Evolutionary conservation across 1,140 invertebrate species (phyloP), one percentile per base, ranked within the genome.

Genomic region (Pararge aegeria): DNA sequence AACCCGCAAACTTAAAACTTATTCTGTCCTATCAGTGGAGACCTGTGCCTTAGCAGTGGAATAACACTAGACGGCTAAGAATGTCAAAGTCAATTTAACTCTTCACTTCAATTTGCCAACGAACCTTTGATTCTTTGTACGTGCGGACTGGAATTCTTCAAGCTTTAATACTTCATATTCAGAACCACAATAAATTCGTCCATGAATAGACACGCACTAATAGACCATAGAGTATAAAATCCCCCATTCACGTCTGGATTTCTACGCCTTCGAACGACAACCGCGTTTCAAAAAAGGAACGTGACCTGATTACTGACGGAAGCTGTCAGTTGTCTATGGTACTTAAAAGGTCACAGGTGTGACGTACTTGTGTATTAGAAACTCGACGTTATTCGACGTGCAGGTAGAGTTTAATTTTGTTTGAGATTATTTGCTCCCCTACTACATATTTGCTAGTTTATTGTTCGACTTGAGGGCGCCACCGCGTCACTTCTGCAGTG

Each of bases 231-330:
- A 59, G 59, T 60, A 76, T 71, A 75, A 70, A 75, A 55, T 58
- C 61, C 67, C 48, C 64, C 72, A 77, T 80, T 79, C 70, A 70
- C 69, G 64, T 67, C 57, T 73, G 58, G 73, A 77, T 75, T 73
- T 74, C 68, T 61, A 68, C 68, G 60, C 46, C 68, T 62, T 70
- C 68, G 68, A 66, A 66, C 74, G 68, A 68, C 72, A 76, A 74
- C 68, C 73, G 72, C 73, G 73, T 81, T 84, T 83, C 79, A 77
- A 80, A 86, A 85, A 86, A 83, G 75, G 81, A 84, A 81, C 83
- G 83, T 88, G 85, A 81, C 85, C 85, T 85, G 85, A 83, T 88
- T 88, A 85, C 85, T 75, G 76, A 86, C 77, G 81, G 83, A 88
- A 86, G 75, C 83, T 80, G 82, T 78, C 77, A 79, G 75, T 78